Evolutionary conservation across 2,888 invertebrate genomes (phyloP), one percentile per base, ranked within the genome.

Genomic region (Calliphora vomitoria): DNA sequence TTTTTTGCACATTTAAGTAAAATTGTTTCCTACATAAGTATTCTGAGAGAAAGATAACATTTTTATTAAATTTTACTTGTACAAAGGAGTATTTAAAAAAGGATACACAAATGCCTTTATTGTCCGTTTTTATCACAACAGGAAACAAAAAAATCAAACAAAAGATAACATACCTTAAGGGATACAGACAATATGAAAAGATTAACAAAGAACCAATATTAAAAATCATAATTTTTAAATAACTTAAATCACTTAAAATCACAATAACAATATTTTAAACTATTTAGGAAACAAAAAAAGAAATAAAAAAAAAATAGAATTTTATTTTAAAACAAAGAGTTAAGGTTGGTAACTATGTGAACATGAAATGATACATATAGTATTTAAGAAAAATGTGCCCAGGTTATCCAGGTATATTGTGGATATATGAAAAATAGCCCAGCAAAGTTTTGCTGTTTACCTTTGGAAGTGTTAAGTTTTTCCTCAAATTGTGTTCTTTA

Each of bases 121-220:
- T 25, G 60, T 38, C 41, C 31, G 4, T 10, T 20, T 74, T 60
- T 25, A 25, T 25, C 44, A 44, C 6, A 20, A 44, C 8, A 41
- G 20, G 15, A 18, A n/a, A n/a, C n/a, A n/a, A n/a, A 25, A 60
- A 60, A 25, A 25, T 13, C 4, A 44, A 75, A 75, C 75, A 53
- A 20, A 68, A 68, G 41, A 41, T 18, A 20, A 41, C 38, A 41
- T n/a, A 20, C 55, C 41, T 55, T 38, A 25, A 64, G 55, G 71
- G 50, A 31, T 81, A 60, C n/a, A 81, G 20, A 50, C 38, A 81
- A 69, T 62, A 80, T 25, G 25, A 31, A 68, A 50, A 47, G 60
- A 44, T 50, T 47, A 60, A 71, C 47, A 74, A 58, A 60, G 31
- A 50, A 31, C 35, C 20, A 15, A 72, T 41, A 41, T 72, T 44